Percentiles rank a stretch among this genome's conserved stretches.
Conservation (phyloP, 2,797 vertebrate genomes). For the Notoglanidium macrostoma region DNA sequence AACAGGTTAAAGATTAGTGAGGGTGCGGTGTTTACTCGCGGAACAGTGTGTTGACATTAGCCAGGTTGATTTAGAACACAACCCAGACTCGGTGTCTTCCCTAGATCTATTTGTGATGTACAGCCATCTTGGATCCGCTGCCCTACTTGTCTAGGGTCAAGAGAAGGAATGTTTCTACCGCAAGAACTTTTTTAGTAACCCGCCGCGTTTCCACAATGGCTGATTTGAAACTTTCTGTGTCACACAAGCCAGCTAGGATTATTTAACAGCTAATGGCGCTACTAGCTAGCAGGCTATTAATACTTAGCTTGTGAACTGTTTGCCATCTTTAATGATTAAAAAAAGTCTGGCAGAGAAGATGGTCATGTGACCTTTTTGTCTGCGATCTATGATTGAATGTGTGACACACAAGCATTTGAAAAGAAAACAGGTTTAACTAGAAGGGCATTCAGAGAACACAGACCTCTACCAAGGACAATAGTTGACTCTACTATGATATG, state of each 20-base stretch:
- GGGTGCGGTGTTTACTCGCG: constrained; percentile 39
- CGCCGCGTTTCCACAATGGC: neutral
- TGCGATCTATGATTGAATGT: neutral
- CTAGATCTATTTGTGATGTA: constrained; percentile 29
- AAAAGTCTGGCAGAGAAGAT: neutral
- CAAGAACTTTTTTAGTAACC: neutral
- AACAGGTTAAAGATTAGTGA: constrained; percentile 46
- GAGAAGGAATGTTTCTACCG: constrained; percentile 10
- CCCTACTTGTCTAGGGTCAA: constrained; percentile 7
- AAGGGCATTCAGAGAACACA: no score
- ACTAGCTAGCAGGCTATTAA: neutral
- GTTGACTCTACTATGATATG: no score
- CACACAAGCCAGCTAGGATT: neutral
- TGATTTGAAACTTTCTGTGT: neutral
- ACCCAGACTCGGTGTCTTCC: constrained; percentile 18
- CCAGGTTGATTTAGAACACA: constrained; percentile 23
- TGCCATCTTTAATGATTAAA: constrained; percentile 7
- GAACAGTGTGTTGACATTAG: constrained; percentile 27
- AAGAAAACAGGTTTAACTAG: neutral
- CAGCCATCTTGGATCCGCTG: neutral
- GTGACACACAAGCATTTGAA: neutral
- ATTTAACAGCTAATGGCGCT: neutral
- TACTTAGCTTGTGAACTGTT: neutral
- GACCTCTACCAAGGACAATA: no score
- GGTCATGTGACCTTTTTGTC: neutral